These are phyloP conservation scores for Cuniculus paca DNA, from an alignment of 2,797 vertebrate genomes.

Conservation along the genomic window DNA sequence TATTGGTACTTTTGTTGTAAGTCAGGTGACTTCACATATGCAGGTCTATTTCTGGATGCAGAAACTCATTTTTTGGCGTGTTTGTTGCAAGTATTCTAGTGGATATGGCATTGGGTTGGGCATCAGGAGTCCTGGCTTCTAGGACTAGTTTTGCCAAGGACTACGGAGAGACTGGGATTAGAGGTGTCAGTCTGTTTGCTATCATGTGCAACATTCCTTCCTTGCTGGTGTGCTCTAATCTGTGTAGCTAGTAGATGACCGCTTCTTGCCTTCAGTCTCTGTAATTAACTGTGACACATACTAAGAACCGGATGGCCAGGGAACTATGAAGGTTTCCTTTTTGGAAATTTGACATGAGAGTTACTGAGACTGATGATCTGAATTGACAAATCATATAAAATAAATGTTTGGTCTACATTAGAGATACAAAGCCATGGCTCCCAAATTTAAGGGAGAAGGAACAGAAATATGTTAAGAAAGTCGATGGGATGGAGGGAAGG, in stretches of 20 bases:
- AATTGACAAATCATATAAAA: background rate
- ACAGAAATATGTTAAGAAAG: background rate
- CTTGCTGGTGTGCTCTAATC: too few relatives aligned
- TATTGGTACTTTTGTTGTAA: background rate
- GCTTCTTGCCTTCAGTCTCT: background rate
- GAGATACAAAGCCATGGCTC: background rate
- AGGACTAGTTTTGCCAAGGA: background rate
- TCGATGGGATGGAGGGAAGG: too few relatives aligned
- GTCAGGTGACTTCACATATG: background rate
- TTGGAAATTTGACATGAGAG: background rate
- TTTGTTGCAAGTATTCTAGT: background rate
- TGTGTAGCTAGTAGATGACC: background rate
- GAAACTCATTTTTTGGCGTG: background rate
- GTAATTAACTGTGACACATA: background rate
- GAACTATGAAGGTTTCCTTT: background rate
- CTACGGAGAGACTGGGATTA: background rate
- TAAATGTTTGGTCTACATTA: background rate
- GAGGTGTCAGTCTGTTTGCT: background rate
- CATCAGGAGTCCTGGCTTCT: background rate
- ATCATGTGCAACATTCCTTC: background rate
- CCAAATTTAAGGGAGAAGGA: background rate
- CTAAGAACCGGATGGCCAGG: background rate
- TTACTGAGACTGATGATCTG: background rate
- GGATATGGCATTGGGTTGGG: too few relatives aligned
- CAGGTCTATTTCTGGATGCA: background rate